Evolutionary conservation across 2,888 invertebrate genomes (phyloP).

Genomic region (Pammene aurita): DNA sequence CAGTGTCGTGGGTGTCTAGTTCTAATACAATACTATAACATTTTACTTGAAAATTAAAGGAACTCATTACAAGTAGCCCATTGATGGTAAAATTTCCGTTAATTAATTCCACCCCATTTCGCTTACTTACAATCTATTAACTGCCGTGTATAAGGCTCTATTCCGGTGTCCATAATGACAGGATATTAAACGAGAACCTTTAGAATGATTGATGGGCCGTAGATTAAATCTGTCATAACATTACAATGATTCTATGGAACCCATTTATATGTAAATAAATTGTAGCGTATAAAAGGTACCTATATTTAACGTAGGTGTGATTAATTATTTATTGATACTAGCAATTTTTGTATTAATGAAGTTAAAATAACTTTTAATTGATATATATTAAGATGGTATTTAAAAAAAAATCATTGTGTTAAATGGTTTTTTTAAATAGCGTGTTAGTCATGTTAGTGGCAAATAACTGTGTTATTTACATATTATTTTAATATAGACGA

Average conservation of each 20-base stretch:
- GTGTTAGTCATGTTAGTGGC: no score
- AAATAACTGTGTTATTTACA: no score
- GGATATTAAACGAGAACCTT: slow-evolving; percentile 37
- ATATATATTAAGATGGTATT: no score
- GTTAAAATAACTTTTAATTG: no score
- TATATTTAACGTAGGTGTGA: slow-evolving; percentile 11
- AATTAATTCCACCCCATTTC: slow-evolving; percentile 16
- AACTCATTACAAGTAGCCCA: not conserved
- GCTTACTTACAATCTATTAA: slow-evolving; percentile 12
- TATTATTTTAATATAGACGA: no score
- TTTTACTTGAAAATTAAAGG: no score
- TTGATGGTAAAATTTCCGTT: not conserved
- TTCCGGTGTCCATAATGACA: slow-evolving; percentile 27
- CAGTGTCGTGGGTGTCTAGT: no score
- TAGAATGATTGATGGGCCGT: slow-evolving; percentile 36
- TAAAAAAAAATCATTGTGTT: no score
- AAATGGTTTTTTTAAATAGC: no score
- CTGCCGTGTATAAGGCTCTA: slow-evolving; percentile 22
- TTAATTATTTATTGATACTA: slow-evolving; percentile 15
- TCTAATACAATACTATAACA: no score
- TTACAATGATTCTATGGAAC: slow-evolving; percentile 32
- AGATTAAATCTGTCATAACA: slow-evolving; percentile 39
- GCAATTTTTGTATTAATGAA: not conserved
- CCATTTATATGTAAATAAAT: slow-evolving; percentile 29
- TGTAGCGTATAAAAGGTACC: slow-evolving; percentile 21